phyloP scores from a whole-genome alignment of 2,888 invertebrate genomes.

The Creontiades dilutus region DNA sequence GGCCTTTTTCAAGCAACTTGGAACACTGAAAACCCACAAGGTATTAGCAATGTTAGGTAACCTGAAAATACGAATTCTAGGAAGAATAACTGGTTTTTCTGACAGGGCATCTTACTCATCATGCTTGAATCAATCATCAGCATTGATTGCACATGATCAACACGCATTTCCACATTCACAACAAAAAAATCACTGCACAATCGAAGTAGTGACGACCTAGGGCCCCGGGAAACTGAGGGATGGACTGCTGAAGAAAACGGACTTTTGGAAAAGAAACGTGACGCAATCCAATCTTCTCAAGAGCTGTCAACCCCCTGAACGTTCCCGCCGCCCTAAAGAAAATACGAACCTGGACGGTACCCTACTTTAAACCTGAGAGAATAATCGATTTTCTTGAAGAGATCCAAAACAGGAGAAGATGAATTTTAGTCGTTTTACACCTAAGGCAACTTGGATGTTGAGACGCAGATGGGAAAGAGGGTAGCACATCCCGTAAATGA shows the following conservation, averaged over 20 bases:
- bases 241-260: background rate
- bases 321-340: background rate
- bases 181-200: background rate
- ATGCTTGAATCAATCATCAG: background rate
- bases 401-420: background rate
- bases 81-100: background rate
- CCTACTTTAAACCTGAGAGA: background rate
- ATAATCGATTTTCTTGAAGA: background rate
- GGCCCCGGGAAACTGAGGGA: conserved; percentile 29
- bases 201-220: conserved; percentile 2
- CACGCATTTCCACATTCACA: conserved; percentile 1
- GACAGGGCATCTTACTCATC: background rate
- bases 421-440: too few species aligned
- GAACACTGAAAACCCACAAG: too few species aligned
- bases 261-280: background rate
- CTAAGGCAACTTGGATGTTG: too few species aligned
- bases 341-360: background rate
- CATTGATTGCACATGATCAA: background rate
- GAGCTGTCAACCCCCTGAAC: conserved; percentile 35
- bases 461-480: too few species aligned
- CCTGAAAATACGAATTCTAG: background rate
- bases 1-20: too few species aligned
- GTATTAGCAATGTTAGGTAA: too few species aligned
- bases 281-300: conserved; percentile 61
- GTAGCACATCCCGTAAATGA: too few species aligned